Base-by-base conservation (phyloP, 2,888 invertebrate genomes). In the Megamerina dolium region DNA sequence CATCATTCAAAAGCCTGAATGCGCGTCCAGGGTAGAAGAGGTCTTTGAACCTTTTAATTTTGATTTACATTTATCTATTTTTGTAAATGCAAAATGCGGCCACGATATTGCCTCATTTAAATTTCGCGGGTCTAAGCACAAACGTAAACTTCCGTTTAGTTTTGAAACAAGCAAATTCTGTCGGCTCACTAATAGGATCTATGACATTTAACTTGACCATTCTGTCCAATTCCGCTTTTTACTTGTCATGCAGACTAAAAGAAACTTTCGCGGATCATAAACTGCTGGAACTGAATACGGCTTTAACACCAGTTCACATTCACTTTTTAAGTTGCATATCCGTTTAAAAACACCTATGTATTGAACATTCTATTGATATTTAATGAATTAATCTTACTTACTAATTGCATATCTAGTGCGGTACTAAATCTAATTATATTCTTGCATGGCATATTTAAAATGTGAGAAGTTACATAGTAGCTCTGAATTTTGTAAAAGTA, bases 1-100 rank as follows among this genome's bases (percentile, higher is more conserved):
- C 12, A 56, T 42, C 46, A 53, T 52, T 46, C 53, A 57, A 30
- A 52, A 46, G 33, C 55, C 47, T 10, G 43, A 44, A 46, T 39
- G 47, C 9, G 48, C 52, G 31, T 48, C 48, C 23, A 52, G 21
- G 9, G 46, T 37, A 17, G 43, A 43, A 27, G 43, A 45, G 32
- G 35, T 21, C 33, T 38, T 48, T 16, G 41, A 39, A 2, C 37
- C 45, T 30, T 14, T 37, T 30, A 48, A 32, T 41, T 46, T 40
- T 9, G 48, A 37, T 10, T 38, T 43, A 5, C 43, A 43, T 17
- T 46, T 44, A 17, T 46, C 46, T 35, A 51, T 33, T 20, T 43
- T 46, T 14, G 48, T 41, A 35, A 50, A 43, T n/a, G 37, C 30
- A 34, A 48, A 33, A 8, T n/a, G n/a, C n/a, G n/a, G n/a, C n/a